These are phyloP conservation scores for Anabacerthia variegaticeps DNA, from an alignment of 2,797 vertebrate species.

Conservation along the genomic window DNA sequence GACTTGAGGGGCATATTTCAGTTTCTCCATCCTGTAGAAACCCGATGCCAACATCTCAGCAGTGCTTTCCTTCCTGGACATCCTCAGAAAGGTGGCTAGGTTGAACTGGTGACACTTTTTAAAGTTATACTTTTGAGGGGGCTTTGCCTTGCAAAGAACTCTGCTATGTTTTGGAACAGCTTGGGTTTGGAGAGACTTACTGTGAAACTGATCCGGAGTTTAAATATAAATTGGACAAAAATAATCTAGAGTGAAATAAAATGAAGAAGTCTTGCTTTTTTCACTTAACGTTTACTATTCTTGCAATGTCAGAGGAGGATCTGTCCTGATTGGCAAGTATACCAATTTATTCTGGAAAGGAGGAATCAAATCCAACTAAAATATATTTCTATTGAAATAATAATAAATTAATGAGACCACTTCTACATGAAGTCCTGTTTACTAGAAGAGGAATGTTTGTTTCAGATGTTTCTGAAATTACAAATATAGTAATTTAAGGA, in stretches of 20 bases:
- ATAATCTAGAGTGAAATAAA: neutral
- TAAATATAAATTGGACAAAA: neutral
- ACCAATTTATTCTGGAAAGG: neutral
- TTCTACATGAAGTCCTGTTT: neutral
- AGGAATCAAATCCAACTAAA: neutral
- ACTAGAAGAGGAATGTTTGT: neutral
- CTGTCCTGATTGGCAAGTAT: neutral
- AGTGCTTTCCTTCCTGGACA: neutral
- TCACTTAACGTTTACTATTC: neutral
- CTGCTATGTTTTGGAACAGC: neutral
- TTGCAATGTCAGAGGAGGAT: neutral
- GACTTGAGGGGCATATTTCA: neutral
- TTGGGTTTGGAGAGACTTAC: neutral
- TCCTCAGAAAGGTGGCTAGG: neutral
- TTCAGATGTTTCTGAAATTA: neutral
- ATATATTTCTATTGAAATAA: neutral
- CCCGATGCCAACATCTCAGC: neutral
- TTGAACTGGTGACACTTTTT: neutral
- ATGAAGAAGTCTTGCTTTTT: neutral
- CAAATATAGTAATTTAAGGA: neutral
- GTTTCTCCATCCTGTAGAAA: neutral
- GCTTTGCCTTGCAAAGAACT: neutral
- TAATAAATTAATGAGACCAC: neutral
- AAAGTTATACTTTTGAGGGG: neutral
- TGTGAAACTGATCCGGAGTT: neutral